Conservation (phyloP, 1,140 invertebrate genomes). For the Ooceraea biroi region DNA sequence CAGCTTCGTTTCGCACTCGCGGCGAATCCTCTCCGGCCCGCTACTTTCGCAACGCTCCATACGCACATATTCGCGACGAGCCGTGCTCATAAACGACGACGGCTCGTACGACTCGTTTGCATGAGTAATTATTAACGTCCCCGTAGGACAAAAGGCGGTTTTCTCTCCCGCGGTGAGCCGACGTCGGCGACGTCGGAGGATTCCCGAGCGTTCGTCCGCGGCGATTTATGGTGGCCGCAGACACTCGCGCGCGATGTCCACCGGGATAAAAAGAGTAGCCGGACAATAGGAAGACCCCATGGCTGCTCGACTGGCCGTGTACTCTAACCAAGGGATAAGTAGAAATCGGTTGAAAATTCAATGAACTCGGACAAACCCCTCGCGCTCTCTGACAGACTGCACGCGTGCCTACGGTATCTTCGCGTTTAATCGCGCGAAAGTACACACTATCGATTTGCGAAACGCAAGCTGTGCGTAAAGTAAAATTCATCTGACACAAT, state of each 20-base stretch:
- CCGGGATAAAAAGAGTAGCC: slow-evolving; percentile 60
- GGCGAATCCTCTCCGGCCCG: slow-evolving; percentile 24
- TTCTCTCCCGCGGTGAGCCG: slow-evolving; percentile 67
- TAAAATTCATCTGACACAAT: not conserved
- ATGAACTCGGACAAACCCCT: slow-evolving; percentile 19
- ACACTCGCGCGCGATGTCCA: slow-evolving; percentile 53
- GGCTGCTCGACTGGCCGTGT: slow-evolving; percentile 39
- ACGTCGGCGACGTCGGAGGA: slow-evolving; percentile 61
- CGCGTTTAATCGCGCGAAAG: slow-evolving; percentile 32
- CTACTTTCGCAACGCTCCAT: slow-evolving; percentile 34
- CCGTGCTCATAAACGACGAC: slow-evolving; percentile 3
- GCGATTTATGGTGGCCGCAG: slow-evolving; percentile 72
- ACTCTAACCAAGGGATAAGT: slow-evolving; percentile 53
- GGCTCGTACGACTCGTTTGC: slow-evolving; percentile 67
- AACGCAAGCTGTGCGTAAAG: not conserved
- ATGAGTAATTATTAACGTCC: slow-evolving; percentile 76
- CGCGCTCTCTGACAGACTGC: too few relatives aligned
- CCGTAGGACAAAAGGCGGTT: slow-evolving; percentile 67
- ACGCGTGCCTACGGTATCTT: not conserved
- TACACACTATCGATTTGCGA: slow-evolving; percentile 7
- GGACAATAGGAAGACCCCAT: slow-evolving; percentile 62
- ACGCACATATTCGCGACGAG: slow-evolving; percentile 3
- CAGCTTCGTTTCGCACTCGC: slow-evolving; percentile 40
- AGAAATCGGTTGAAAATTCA: slow-evolving; percentile 67
- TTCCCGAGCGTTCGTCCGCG: slow-evolving; percentile 53